These are phyloP conservation scores for Pangasius mekongensis DNA, from an alignment of 2,797 vertebrate genomes.

Conservation along the genomic window DNA sequence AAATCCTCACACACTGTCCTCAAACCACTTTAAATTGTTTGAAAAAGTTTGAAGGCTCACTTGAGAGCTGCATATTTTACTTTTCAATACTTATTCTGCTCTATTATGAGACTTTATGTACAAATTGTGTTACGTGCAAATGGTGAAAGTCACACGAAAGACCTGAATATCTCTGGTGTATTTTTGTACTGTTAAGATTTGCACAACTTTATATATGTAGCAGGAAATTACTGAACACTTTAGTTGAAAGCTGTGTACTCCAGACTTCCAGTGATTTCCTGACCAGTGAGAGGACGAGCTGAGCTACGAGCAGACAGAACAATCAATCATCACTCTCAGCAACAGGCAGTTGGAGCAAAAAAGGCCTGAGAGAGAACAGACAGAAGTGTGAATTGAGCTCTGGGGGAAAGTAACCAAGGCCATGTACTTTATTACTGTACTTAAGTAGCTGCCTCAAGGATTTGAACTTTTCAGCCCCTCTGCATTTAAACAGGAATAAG, in stretches of 20 bases:
- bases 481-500: background rate
- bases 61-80: background rate
- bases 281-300: background rate
- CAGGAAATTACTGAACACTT: background rate
- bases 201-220: background rate
- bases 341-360: constrained; percentile 14
- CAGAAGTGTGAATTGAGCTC: constrained; percentile 29
- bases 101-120: background rate
- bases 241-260: background rate
- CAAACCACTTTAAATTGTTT: background rate
- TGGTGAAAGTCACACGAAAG: background rate
- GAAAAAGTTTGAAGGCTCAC: background rate
- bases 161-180: background rate
- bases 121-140: background rate
- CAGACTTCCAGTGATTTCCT: background rate
- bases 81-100: background rate
- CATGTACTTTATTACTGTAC: constrained; percentile 35
- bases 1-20: background rate
- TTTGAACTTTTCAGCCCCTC: constrained; percentile 21
- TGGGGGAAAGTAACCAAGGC: constrained; percentile 22
- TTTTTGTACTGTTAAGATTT: background rate
- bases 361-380: constrained; percentile 18
- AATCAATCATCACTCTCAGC: background rate
- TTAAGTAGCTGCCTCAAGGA: constrained; percentile 1
- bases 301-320: constrained; percentile 1